These are phyloP conservation scores for Helicorthomorpha holstii DNA, from an alignment of 1,140 invertebrate genomes.

Conservation along the genomic window DNA sequence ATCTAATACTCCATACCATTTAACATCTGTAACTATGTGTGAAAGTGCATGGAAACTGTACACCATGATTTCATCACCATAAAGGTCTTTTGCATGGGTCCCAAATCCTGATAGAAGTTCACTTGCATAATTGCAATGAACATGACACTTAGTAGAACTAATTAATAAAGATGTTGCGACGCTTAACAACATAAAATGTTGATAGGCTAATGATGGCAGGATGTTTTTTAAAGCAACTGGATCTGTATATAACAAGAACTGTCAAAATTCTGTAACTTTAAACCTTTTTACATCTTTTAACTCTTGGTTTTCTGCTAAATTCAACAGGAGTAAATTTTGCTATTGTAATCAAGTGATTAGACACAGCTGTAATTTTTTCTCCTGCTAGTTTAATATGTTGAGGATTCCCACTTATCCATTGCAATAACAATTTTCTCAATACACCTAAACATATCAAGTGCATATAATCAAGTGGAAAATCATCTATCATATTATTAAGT, in stretches of 20 bases:
- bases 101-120: too few species aligned
- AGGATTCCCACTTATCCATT: slow-evolving; percentile 16
- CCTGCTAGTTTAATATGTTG: neutral
- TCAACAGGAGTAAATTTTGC: slow-evolving; percentile 18
- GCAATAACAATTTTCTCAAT: slow-evolving; percentile 16
- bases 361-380: slow-evolving; percentile 10
- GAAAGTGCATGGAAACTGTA: slow-evolving; percentile 25
- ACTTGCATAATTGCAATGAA: slow-evolving; percentile 12
- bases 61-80: slow-evolving; percentile 17
- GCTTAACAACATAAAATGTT: slow-evolving; percentile 25
- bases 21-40: slow-evolving; percentile 27
- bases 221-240: slow-evolving; percentile 19
- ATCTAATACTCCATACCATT: slow-evolving; percentile 22
- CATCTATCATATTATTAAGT: slow-evolving; percentile 14
- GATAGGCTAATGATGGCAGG: slow-evolving; percentile 17
- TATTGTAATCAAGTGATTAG: slow-evolving; percentile 2
- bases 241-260: slow-evolving; percentile 29
- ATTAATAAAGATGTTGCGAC: slow-evolving; percentile 19
- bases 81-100: slow-evolving; percentile 18
- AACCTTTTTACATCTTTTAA: slow-evolving; percentile 22
- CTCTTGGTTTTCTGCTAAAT: slow-evolving; percentile 25
- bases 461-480: slow-evolving; percentile 21
- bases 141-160: slow-evolving; percentile 16
- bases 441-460: slow-evolving; percentile 21
- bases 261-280: slow-evolving; percentile 31